phyloP scores from a whole-genome alignment of 1,140 invertebrate species.

The Phocides pigmalion region DNA sequence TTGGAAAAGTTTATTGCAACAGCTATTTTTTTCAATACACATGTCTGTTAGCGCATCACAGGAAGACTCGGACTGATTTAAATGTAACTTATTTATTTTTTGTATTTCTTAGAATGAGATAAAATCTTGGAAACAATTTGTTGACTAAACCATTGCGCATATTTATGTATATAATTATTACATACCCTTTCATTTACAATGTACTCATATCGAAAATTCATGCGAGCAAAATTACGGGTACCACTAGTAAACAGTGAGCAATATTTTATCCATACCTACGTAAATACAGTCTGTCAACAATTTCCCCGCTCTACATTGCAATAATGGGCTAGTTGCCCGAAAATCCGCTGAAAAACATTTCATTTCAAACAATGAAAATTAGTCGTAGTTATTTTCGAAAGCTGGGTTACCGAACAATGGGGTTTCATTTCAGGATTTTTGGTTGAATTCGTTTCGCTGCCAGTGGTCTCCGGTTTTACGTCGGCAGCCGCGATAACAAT shows the following conservation, averaged over 20 bases:
- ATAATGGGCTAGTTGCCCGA: constrained; percentile 34
- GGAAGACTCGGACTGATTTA: too few relatives aligned
- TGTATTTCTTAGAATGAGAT: too few relatives aligned
- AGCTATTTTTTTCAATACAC: too few relatives aligned
- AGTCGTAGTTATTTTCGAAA: constrained; percentile 31
- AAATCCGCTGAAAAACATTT: constrained; percentile 30
- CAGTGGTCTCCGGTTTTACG: constrained; percentile 94
- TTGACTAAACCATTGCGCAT: too few relatives aligned
- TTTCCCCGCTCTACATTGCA: constrained; percentile 18
- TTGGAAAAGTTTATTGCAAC: too few relatives aligned
- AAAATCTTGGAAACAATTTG: too few relatives aligned
- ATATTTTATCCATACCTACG: constrained; percentile 17
- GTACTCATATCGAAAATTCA: too few relatives aligned
- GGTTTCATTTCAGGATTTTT: constrained; percentile 88
- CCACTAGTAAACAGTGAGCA: constrained; percentile 11
- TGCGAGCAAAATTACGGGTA: too few relatives aligned
- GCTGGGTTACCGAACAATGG: constrained; percentile 29
- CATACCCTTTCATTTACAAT: too few relatives aligned
- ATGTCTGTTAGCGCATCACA: too few relatives aligned
- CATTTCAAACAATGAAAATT: constrained; percentile 36
- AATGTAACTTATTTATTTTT: too few relatives aligned
- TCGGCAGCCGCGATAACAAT: constrained; percentile 94
- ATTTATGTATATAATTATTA: too few relatives aligned
- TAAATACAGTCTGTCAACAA: constrained; percentile 24
- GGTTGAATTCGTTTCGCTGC: constrained; percentile 93